phyloP scores from a whole-genome alignment of 2,113 vertebrate species.

The Antechinus stuartii region DNA sequence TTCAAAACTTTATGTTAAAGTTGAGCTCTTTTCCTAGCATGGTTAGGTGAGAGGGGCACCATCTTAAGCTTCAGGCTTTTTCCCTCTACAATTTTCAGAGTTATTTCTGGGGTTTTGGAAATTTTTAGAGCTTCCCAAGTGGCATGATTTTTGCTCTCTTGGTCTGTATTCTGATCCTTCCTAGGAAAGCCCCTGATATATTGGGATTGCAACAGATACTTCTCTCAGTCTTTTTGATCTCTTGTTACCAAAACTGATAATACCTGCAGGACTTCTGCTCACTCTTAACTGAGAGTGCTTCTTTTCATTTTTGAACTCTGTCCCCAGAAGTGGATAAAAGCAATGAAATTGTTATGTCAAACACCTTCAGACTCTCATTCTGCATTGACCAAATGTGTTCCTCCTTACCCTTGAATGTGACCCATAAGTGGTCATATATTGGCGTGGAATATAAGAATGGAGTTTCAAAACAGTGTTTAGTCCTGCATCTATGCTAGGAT shows the following conservation, averaged over 20 bases:
- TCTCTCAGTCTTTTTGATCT: neutral
- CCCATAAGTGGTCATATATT: neutral
- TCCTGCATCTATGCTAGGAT: neutral
- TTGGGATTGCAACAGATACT: no score
- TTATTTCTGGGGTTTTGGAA: no score
- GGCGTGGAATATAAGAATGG: neutral
- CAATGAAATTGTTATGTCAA: neutral
- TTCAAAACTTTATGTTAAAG: no score
- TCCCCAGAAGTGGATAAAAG: neutral
- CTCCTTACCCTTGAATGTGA: no score
- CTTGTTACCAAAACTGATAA: neutral
- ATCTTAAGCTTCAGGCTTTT: no score
- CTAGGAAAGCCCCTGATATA: no score
- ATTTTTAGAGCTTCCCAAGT: no score
- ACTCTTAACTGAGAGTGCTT: neutral
- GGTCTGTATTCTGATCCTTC: neutral
- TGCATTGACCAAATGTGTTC: neutral
- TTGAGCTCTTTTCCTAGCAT: no score
- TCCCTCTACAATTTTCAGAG: no score
- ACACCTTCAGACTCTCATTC: neutral
- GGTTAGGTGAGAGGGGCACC: no score
- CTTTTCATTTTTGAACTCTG: neutral
- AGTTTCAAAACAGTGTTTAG: neutral
- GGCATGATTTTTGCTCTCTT: neutral
- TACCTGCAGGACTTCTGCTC: neutral